Base-by-base conservation (phyloP, 2,113 vertebrate species). In the Ursus arctos region DNA sequence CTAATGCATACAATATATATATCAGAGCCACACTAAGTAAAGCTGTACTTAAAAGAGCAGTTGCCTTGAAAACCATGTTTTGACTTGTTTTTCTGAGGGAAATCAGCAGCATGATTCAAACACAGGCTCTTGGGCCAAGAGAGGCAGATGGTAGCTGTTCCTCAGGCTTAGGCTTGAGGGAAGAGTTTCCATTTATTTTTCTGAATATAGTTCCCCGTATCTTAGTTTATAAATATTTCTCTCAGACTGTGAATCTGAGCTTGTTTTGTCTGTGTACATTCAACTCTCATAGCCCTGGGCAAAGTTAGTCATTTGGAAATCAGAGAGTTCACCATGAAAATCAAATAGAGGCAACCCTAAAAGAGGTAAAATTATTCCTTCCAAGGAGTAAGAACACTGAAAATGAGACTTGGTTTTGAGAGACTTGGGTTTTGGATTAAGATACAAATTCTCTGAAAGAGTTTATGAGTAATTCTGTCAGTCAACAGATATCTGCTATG, bases 131-230 rank as follows among this genome's bases (percentile, higher is more conserved):
- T 2, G 28, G 93, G 96, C 98, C 97, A 98, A 97, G 57, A 97
- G 55, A 95, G 74, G 94, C 98, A 98, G 98, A 98, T 98, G 97
- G 98, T 79, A 63, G 57, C 81, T 94, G 55, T 67, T 98, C 53
- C 86, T 92, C 49, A 55, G 65, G 26, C 71, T 82, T 31, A 21
- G 72, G n/a, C 31, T 96, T n/a, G 40, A 91, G 31, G 33, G 53
- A 79, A 94, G 85, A 71, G 26, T 40, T 97, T 84, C 88, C 36
- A 51, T 79, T 88, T 95, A 49, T 91, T 96, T 95, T 95, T 88
- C 51, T 95, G 69, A 95, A 83, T 72, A 33, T 18, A 83, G 33
- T 93, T 95, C 63, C 74, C 74, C 88, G 49, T 96, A 10, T 97
- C 55, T 93, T 88, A 71, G 47, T 74, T 93, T 96, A 93, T 93